phyloP scores from a whole-genome alignment of 2,113 vertebrate species.

The Stigmatopora nigra region DNA sequence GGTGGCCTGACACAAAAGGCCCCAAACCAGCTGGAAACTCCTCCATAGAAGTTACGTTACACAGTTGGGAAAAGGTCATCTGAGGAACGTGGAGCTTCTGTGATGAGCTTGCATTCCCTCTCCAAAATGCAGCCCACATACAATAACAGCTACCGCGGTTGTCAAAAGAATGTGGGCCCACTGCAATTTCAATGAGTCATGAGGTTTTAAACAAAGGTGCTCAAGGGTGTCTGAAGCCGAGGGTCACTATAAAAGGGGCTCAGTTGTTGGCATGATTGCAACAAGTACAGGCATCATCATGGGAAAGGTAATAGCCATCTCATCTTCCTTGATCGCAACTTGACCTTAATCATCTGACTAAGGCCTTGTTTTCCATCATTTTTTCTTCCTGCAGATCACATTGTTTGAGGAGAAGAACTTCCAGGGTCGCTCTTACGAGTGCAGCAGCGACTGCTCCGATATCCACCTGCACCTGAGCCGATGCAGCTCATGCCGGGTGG shows the following conservation, averaged over 20 bases:
- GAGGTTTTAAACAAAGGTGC: conserved; percentile 47
- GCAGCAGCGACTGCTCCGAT: conserved; percentile 56
- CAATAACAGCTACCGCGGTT: conserved; percentile 38
- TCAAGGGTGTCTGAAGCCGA: conserved; percentile 25
- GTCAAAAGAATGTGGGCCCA: conserved; percentile 30
- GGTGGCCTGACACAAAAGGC: not conserved
- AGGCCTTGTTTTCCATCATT: not conserved
- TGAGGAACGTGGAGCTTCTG: not conserved
- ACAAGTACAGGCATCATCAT: conserved; percentile 38
- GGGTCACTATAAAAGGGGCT: conserved; percentile 47
- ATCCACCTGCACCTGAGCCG: conserved; percentile 53
- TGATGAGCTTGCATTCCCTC: conserved; percentile 11
- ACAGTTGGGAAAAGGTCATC: not conserved
- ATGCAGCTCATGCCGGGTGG: conserved; percentile 60
- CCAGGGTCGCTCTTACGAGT: conserved; percentile 60
- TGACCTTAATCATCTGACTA: not conserved
- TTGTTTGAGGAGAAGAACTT: conserved; percentile 67
- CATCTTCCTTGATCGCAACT: not conserved
- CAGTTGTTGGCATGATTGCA: conserved; percentile 12
- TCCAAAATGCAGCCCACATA: conserved; percentile 13
- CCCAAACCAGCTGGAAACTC: conserved; percentile 1
- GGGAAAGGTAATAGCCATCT: conserved; percentile 51
- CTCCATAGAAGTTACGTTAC: not conserved
- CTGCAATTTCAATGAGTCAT: conserved; percentile 53
- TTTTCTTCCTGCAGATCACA: conserved; percentile 51